These are phyloP conservation scores for Pelusios castaneus DNA, from an alignment of 2,113 vertebrate genomes.

Conservation along the genomic window DNA sequence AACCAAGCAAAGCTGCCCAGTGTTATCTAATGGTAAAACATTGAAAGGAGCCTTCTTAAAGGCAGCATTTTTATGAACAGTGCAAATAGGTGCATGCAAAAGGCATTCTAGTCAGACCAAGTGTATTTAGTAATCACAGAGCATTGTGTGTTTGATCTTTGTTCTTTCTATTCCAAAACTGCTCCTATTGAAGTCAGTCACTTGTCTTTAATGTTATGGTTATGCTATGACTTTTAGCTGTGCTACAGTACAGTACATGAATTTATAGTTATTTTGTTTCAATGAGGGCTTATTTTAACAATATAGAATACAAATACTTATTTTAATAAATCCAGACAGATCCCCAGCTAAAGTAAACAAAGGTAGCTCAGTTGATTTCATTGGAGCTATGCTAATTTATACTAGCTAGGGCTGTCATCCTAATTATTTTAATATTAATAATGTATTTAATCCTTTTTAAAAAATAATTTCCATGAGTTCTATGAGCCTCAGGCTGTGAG, in stretches of 20 bases:
- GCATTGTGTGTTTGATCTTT: neutral
- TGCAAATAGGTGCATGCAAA: neutral
- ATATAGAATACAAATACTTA: neutral
- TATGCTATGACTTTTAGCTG: neutral
- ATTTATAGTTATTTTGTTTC: neutral
- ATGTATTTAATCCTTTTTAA: neutral
- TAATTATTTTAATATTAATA: neutral
- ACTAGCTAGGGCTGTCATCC: neutral
- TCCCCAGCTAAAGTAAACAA: neutral
- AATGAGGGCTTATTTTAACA: neutral
- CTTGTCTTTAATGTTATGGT: neutral
- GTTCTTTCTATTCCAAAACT: neutral
- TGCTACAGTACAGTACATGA: neutral
- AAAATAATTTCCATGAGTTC: neutral
- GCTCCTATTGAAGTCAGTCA: neutral
- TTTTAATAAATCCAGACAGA: accelerated
- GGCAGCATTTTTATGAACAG: neutral
- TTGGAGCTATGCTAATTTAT: neutral
- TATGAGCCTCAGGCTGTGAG: neutral
- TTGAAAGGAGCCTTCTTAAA: neutral
- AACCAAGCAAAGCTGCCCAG: neutral
- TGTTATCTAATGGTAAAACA: neutral
- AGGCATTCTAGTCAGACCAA: neutral
- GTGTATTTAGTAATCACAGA: neutral
- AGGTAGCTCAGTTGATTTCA: neutral